Evolutionary conservation across 2,888 invertebrate species (phyloP).

Genomic region (Julus scandinavius): DNA sequence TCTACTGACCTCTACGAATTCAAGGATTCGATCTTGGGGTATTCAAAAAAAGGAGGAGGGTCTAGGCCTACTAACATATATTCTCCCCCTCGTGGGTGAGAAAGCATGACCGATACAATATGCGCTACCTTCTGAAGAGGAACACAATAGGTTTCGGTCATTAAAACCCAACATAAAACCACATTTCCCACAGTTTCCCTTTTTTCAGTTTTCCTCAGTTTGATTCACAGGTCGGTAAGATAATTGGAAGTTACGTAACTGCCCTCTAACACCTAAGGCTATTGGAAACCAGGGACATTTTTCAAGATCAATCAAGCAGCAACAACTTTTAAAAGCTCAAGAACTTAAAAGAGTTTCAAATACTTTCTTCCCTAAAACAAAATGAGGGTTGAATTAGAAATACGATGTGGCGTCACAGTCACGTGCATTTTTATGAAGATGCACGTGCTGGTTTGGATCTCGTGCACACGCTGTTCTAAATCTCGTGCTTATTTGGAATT

Average conservation of each 20-base stretch:
- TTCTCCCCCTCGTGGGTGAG: neutral
- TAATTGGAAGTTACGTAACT: conserved; percentile 19
- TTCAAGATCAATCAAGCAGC: too few species aligned
- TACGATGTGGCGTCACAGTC: too few species aligned
- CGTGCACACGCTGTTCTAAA: too few species aligned
- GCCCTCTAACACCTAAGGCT: neutral
- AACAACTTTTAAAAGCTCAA: too few species aligned
- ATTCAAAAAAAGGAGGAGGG: too few species aligned
- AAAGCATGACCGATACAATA: conserved; percentile 31
- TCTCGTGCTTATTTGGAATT: too few species aligned
- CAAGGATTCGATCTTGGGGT: neutral
- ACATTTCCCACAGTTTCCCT: conserved; percentile 3
- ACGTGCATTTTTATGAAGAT: too few species aligned
- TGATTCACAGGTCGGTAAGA: neutral
- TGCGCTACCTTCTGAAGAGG: neutral
- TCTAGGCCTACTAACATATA: neutral
- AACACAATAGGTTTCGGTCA: neutral
- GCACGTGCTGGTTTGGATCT: too few species aligned
- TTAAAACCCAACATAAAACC: neutral
- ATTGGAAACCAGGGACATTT: too few species aligned
- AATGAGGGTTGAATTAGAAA: too few species aligned
- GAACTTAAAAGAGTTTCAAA: too few species aligned
- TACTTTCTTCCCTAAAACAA: too few species aligned
- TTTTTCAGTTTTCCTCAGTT: neutral
- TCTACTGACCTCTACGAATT: neutral